Evolutionary conservation across 2,888 invertebrate species (phyloP), one percentile per base, ranked within the genome.

Genomic region (Watsonalla binaria): DNA sequence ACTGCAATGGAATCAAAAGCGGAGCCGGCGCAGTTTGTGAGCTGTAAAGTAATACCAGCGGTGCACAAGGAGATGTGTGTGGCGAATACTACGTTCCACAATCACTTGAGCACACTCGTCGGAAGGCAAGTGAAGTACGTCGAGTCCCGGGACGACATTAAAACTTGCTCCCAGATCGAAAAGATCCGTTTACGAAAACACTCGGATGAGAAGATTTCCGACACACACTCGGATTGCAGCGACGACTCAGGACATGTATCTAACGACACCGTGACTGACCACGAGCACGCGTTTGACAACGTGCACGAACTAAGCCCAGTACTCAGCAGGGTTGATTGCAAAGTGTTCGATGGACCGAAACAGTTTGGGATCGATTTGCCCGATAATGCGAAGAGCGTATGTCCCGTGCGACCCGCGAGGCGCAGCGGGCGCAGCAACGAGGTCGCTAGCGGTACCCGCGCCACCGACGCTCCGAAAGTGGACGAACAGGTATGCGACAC

Each of bases 231-330:
- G 6, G 94, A 94, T 69, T 95, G 95, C 69, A 95, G 95, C 55
- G 95, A 96, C 70, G 96, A 96, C 85, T 95, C 95, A 54, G 96
- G 96, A 57, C 95, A 96, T 82, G 95, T 95, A 65, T 95, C 95
- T 51, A 96, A 95, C 72, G 95, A 95, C 76, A 95, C 95, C 56
- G 95, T 95, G 51, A 95, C 95, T 74, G 95, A 95, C 77, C 93
- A 93, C 70, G 93, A 94, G 58, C 75, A 73, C 7, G 70, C 78
- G 15, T 88, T 85, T 63, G 86, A 89, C 66, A 81, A 76, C 65
- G 78, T 80, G 52, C 78, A 78, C 62, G 84, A 84, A 54, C 58
- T 81, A 53, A 81, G 80, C 55, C 77, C 86, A 2, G 70, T 75
- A 45, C 69, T 65, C 51, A 66, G 57, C 53, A 66, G 72, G 51